Evolutionary conservation across 2,113 vertebrate species (phyloP).

Genomic region (Oryzias javanicus): DNA sequence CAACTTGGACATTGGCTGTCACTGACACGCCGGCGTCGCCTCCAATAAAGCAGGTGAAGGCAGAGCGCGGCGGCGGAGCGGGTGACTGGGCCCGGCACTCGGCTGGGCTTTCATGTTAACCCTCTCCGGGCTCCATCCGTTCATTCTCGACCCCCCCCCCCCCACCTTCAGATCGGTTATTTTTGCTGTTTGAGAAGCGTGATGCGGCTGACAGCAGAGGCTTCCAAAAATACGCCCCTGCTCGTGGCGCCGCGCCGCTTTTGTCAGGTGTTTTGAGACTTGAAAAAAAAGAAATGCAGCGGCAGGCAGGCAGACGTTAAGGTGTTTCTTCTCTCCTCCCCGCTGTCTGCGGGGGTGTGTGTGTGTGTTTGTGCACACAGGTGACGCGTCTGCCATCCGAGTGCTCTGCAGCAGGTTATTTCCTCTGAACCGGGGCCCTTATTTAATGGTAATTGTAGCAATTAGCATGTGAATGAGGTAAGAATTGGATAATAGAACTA

Average conservation of each 20-base stretch:
- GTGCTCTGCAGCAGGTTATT: conserved; percentile 72
- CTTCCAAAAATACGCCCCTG: conserved; percentile 28
- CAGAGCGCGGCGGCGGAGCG: conserved; percentile 37
- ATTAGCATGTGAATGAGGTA: conserved; percentile 91
- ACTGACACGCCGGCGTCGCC: conserved; percentile 57
- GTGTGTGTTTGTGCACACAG: conserved; percentile 27
- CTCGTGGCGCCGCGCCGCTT: conserved; percentile 12
- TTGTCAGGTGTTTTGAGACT: conserved; percentile 35
- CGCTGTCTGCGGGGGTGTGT: conserved; percentile 15
- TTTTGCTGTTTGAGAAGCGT: conserved; percentile 26
- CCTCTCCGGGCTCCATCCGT: conserved; percentile 41
- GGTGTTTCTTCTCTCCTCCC: conserved; percentile 20
- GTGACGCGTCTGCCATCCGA: conserved; percentile 60
- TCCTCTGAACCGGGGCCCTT: conserved; percentile 79
- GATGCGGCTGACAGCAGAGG: conserved; percentile 28
- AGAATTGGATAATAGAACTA: conserved; percentile 78
- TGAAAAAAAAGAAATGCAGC: conserved; percentile 23
- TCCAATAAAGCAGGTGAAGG: conserved; percentile 64
- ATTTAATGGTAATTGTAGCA: conserved; percentile 91
- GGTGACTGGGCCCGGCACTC: conserved; percentile 57
- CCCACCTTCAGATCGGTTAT: conserved; percentile 25
- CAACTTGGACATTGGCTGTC: conserved; percentile 68
- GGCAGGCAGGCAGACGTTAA: conserved; percentile 29
- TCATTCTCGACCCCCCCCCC: conserved; percentile 41
- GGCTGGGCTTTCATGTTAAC: conserved; percentile 62